phyloP scores from a whole-genome alignment of 2,113 vertebrate genomes.

The Picathartes gymnocephalus region DNA sequence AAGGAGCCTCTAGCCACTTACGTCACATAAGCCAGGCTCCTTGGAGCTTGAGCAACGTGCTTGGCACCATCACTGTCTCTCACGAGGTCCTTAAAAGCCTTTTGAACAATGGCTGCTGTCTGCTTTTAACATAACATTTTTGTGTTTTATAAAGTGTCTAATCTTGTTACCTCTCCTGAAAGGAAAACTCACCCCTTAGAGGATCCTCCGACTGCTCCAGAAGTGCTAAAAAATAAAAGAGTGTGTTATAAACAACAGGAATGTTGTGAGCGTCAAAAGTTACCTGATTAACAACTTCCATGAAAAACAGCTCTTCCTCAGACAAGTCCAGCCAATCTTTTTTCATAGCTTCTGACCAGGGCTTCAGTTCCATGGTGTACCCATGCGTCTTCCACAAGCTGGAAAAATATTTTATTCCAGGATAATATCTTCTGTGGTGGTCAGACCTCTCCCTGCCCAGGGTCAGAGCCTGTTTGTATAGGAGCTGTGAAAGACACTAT shows the following conservation, averaged over 20 bases:
- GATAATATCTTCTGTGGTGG: neutral
- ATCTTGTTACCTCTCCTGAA: slow-evolving; percentile 20
- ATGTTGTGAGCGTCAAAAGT: neutral
- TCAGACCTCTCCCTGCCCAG: neutral
- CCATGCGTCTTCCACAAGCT: neutral
- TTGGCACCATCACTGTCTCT: neutral
- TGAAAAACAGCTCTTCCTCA: neutral
- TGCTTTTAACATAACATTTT: rapidly evolving
- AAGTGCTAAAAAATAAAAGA: neutral
- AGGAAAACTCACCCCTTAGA: neutral
- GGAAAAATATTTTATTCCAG: neutral
- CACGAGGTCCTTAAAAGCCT: neutral
- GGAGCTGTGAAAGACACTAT: neutral
- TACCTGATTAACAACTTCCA: neutral
- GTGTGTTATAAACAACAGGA: neutral
- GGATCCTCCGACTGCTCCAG: neutral
- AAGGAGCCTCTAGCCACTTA: neutral
- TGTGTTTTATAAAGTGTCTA: neutral
- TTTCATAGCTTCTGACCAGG: neutral
- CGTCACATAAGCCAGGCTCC: neutral
- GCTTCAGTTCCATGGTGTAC: neutral
- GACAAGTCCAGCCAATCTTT: neutral
- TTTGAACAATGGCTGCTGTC: neutral
- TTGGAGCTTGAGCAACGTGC: neutral
- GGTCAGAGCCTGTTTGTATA: neutral